Evolutionary conservation across 2,113 vertebrate species (phyloP).

Genomic region (Cyanoliseus patagonus): DNA sequence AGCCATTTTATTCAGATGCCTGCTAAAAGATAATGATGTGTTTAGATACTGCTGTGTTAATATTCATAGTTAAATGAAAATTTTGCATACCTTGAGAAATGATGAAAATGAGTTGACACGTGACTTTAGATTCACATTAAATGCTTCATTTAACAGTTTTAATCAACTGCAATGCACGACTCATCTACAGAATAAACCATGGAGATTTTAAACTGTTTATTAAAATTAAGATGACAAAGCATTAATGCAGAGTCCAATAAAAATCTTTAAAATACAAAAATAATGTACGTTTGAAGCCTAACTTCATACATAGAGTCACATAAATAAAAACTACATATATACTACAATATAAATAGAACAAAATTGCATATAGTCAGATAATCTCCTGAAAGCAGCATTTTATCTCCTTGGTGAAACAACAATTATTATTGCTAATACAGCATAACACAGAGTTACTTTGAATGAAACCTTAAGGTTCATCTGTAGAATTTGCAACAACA

Average conservation of each 20-base stretch:
- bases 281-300: neutral
- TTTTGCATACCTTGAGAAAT: neutral
- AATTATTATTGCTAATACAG: neutral
- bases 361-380: neutral
- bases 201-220: neutral
- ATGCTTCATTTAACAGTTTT: neutral
- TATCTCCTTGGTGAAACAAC: neutral
- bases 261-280: neutral
- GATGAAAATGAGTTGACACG: neutral
- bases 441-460: neutral
- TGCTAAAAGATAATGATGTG: neutral
- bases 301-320: neutral
- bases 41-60: neutral
- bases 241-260: neutral
- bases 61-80: neutral
- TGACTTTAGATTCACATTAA: neutral
- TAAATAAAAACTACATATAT: neutral
- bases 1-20: neutral
- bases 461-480: neutral
- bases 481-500: neutral
- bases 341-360: neutral
- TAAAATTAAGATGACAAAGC: neutral
- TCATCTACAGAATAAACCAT: neutral
- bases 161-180: neutral
- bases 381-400: neutral